Evolutionary conservation across 2,888 invertebrate genomes (phyloP).

Genomic region (Thera britannica): DNA sequence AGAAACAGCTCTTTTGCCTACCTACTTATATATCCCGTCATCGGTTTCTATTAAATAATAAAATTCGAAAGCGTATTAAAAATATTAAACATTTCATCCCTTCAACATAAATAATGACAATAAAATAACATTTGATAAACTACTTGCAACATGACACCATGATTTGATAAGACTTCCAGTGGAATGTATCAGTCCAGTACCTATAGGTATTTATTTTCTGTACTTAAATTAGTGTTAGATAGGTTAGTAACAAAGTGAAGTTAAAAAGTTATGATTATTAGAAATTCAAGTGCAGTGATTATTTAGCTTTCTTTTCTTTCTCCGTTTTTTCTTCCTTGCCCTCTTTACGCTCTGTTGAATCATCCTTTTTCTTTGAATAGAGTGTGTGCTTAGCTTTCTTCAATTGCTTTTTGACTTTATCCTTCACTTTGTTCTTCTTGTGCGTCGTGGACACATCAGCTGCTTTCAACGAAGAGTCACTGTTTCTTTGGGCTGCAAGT

Average conservation of each 20-base stretch:
- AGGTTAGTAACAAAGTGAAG: constrained; percentile 15
- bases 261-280: constrained; percentile 1
- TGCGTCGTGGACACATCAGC: constrained; percentile 64
- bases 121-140: neutral
- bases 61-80: constrained; percentile 25
- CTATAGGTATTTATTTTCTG: constrained; percentile 61
- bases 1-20: neutral
- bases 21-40: neutral
- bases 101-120: neutral
- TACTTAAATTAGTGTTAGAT: constrained; percentile 39
- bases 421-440: constrained; percentile 79
- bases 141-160: neutral
- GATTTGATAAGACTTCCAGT: constrained; percentile 45
- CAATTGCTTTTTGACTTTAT: constrained; percentile 79
- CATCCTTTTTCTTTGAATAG: constrained; percentile 76
- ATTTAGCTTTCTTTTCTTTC: constrained; percentile 69
- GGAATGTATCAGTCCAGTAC: constrained; percentile 76
- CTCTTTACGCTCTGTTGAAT: constrained; percentile 59
- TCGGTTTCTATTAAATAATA: neutral
- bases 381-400: constrained; percentile 78
- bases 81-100: constrained; percentile 12
- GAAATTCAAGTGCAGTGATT: constrained; percentile 25
- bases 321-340: constrained; percentile 45
- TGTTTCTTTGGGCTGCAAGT: constrained; percentile 77
- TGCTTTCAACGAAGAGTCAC: constrained; percentile 77